Evolutionary conservation across 2,113 vertebrate genomes (phyloP).

Genomic region (Procapra przewalskii): DNA sequence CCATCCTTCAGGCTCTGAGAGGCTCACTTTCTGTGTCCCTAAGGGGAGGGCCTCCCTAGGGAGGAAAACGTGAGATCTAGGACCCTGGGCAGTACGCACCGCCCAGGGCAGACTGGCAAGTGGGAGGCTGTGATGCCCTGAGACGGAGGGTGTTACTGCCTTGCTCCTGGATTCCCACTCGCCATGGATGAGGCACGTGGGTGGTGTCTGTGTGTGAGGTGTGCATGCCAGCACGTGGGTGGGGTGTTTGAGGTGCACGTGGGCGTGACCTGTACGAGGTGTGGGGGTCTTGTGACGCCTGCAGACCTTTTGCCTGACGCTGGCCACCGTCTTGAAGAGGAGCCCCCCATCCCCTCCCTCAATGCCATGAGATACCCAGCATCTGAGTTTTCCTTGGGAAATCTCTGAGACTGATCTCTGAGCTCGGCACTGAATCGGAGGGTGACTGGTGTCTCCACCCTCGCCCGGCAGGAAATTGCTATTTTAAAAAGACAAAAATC

Average conservation of each 20-base stretch:
- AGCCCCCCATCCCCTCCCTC: background rate
- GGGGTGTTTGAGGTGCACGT: background rate
- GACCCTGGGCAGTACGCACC: background rate
- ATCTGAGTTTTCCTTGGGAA: slow-evolving; percentile 43
- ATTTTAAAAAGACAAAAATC: slow-evolving; percentile 37
- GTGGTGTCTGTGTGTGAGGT: background rate
- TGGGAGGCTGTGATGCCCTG: background rate
- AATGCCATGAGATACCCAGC: background rate
- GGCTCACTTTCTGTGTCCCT: background rate
- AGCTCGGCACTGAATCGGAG: slow-evolving; percentile 38
- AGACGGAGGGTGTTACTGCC: background rate
- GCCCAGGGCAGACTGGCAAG: background rate
- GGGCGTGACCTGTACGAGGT: background rate
- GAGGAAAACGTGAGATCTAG: background rate
- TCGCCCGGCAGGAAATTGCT: slow-evolving; percentile 20
- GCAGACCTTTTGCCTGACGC: background rate
- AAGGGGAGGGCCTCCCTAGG: background rate
- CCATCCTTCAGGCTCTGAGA: background rate
- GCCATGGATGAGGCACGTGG: background rate
- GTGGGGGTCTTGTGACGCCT: background rate
- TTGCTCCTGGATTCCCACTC: background rate
- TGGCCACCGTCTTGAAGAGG: background rate
- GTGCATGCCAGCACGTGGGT: background rate
- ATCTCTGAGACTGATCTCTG: slow-evolving; percentile 37
- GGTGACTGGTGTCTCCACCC: background rate